phyloP scores from a whole-genome alignment of 1,140 invertebrate genomes.

The Tribolium madens region DNA sequence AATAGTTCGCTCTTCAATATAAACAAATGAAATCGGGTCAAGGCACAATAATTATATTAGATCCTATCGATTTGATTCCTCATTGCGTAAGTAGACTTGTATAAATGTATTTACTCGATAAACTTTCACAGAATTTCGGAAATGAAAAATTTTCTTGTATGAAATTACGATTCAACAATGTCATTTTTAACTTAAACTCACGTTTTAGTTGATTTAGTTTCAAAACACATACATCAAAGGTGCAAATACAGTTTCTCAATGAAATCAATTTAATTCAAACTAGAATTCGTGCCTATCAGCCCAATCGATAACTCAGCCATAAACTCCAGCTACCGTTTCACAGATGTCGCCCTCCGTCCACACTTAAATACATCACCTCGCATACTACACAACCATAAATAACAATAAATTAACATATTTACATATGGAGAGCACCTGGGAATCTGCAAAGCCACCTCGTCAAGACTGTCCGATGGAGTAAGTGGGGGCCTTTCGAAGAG shows the following conservation, averaged over 20 bases:
- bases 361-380: neutral
- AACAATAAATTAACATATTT: constrained; percentile 52
- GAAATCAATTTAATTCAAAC: neutral
- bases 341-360: neutral
- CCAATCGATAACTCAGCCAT: neutral
- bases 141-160: too few species aligned
- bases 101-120: too few species aligned
- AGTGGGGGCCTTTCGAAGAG: constrained; percentile 86
- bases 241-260: too few species aligned
- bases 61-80: neutral
- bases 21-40: neutral
- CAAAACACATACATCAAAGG: too few species aligned
- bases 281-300: neutral
- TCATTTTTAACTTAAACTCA: too few species aligned
- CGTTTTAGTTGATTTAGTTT: too few species aligned
- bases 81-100: neutral
- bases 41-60: neutral
- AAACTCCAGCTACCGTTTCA: neutral
- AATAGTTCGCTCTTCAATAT: neutral
- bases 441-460: constrained; percentile 92
- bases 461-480: constrained; percentile 86
- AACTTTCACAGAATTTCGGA: too few species aligned
- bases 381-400: neutral
- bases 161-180: too few species aligned
- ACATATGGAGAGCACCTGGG: constrained; percentile 77